Percentiles rank a stretch among this genome's conserved stretches.
Conservation (phyloP, 1,140 invertebrate species). For the Pseudachorutes palmiensis region DNA sequence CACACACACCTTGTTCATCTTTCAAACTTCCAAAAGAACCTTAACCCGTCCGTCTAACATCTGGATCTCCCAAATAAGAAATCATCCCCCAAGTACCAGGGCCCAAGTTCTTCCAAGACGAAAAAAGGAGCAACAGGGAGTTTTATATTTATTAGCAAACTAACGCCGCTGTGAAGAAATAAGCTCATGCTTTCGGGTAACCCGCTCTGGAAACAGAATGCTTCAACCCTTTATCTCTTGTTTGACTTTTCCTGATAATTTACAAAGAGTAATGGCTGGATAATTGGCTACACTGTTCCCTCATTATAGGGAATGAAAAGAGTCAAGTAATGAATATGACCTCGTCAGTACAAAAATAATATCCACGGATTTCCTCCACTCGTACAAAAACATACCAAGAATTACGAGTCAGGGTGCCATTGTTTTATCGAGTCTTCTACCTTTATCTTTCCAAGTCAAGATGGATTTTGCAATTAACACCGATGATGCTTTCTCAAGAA, state of each 20-base stretch:
- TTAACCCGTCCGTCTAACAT: not conserved
- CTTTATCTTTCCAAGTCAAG: no score
- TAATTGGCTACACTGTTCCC: constrained; percentile 4
- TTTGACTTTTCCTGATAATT: constrained; percentile 8
- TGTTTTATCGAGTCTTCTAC: no score
- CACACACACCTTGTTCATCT: constrained; percentile 1
- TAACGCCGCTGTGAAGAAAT: not conserved
- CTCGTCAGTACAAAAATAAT: not conserved
- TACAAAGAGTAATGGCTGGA: not conserved
- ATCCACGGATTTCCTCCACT: not conserved
- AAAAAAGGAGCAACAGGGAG: not conserved
- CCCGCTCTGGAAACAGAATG: not conserved
- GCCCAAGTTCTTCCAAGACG: no score
- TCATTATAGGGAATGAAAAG: not conserved
- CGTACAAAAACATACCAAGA: no score
- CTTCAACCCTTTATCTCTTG: not conserved
- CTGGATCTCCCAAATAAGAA: not conserved
- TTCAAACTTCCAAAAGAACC: not conserved
- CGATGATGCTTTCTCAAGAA: no score
- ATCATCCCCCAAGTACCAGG: no score
- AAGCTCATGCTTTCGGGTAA: not conserved
- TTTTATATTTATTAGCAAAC: constrained; percentile 7
- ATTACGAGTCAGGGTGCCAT: no score
- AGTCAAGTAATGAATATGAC: not conserved
- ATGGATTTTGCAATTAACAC: no score